Evolutionary conservation across 2,113 vertebrate species (phyloP).

Genomic region (Python bivittatus): DNA sequence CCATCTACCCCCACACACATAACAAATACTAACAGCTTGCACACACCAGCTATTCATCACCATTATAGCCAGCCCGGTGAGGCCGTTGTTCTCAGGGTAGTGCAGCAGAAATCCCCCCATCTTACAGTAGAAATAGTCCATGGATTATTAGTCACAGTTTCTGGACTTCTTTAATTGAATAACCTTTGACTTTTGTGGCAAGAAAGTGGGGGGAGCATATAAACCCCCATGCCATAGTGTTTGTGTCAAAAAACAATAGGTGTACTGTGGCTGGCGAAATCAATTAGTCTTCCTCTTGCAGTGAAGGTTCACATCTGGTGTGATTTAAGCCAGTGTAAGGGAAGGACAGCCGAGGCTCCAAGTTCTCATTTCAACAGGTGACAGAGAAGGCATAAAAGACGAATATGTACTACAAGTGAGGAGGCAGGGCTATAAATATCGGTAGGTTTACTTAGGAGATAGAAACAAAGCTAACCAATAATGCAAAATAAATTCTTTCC

Average conservation of each 20-base stretch:
- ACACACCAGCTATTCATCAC: constrained; percentile 95
- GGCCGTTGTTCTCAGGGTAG: constrained; percentile 72
- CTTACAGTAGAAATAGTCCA: constrained; percentile 56
- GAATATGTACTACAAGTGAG: constrained; percentile 73
- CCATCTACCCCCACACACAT: constrained; percentile 90
- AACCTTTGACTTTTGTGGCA: constrained; percentile 72
- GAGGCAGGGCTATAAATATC: constrained; percentile 70
- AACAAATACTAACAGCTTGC: constrained; percentile 96
- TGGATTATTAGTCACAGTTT: constrained; percentile 77
- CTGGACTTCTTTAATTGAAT: constrained; percentile 74
- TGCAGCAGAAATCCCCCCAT: constrained; percentile 1
- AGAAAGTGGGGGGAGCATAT: constrained; percentile 35
- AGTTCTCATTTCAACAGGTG: constrained; percentile 87
- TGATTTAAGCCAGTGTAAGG: constrained; percentile 82
- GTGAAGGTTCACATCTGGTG: constrained; percentile 89
- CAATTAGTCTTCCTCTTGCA: constrained; percentile 85
- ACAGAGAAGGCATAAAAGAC: constrained; percentile 79
- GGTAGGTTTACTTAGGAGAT: constrained; percentile 64
- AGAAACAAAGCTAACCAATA: constrained; percentile 65
- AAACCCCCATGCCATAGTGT: constrained; percentile 64
- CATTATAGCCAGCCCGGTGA: constrained; percentile 82
- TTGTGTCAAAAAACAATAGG: constrained; percentile 82
- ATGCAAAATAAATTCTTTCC: constrained; percentile 67
- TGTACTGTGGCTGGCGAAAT: constrained; percentile 84
- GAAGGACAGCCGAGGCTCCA: constrained; percentile 68